Evolutionary conservation across 2,113 vertebrate genomes (phyloP), one percentile per base, ranked within the genome.

Genomic region (Actenoides hombroni): DNA sequence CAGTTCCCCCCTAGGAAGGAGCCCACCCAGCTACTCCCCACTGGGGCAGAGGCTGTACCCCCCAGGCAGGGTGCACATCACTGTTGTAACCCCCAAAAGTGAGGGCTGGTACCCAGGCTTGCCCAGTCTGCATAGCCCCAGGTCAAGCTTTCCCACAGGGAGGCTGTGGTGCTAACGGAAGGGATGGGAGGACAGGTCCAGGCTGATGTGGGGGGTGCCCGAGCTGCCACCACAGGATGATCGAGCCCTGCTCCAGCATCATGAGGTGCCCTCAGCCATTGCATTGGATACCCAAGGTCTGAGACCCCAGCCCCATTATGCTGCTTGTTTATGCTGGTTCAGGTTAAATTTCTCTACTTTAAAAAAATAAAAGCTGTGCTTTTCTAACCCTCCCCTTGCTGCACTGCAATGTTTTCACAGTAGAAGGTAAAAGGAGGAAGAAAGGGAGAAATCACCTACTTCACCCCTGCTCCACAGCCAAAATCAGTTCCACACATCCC

Each of bases 281-380:
- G 8, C n/a, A 23, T 0, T 2, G 40, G 64, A 19, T 10, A 44
- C 25, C 20, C 0, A 0, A 39, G 24, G 21, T 67, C 9, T 0
- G 0, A 35, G 16, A 17, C 51, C 13, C 51, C 57, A 75, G 49
- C 13, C 25, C 5, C 11, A 2, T 16, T 21, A 2, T 0, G 10
- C 56, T 42, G 39, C 51, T 81, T 9, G 0, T 8, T 28, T 46
- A 46, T 0, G 0, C 0, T 3, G 13, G 17, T 17, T 65, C 64
- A 21, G 3, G 10, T 26, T 20, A 33, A 77, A 6, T 6, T 61
- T n/a, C 77, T 40, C 28, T 7, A 49, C n/a, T 16, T 31, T 9
- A 31, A 57, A 75, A 15, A 25, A 29, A 16, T 3, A 54, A 65
- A 86, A 83, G 10, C 14, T 44, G 24, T 19, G 4, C 3, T 24